Percentiles rank a stretch among this genome's conserved stretches.
Conservation (phyloP, 1,140 invertebrate genomes). For the Camponotus vicinus region DNA sequence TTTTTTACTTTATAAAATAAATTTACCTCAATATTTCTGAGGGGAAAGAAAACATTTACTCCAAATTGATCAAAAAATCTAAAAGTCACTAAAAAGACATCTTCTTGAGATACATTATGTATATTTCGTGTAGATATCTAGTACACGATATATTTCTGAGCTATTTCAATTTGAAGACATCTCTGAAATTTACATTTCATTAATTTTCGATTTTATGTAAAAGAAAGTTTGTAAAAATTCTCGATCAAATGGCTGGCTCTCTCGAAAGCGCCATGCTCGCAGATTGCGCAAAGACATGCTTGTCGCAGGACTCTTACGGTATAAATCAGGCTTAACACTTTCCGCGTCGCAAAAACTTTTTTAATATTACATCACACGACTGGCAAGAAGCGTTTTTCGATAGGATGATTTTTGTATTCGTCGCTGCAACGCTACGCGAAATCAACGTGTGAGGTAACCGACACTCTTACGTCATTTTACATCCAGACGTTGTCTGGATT, state of each 20-base stretch:
- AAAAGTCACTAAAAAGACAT: neutral
- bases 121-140: neutral
- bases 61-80: conserved; percentile 1
- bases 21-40: neutral
- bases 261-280: neutral
- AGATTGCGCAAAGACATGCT: conserved; percentile 14
- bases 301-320: conserved; percentile 38
- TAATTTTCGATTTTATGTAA: neutral
- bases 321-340: conserved; percentile 39
- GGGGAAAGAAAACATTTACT: neutral
- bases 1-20: neutral
- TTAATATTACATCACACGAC: conserved; percentile 47
- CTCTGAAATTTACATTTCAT: neutral
- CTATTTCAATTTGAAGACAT: neutral
- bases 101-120: neutral
- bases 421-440: no score
- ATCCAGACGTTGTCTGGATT: conserved; percentile 42
- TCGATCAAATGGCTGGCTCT: conserved; percentile 1
- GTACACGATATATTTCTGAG: neutral
- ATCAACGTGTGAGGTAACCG: neutral
- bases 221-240: neutral
- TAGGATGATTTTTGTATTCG: neutral
- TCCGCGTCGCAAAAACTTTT: conserved; percentile 42
- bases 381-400: conserved; percentile 26
- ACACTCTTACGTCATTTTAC: conserved; percentile 42